Conservation (phyloP, 1,140 invertebrate genomes). For the Aphidius gifuensis region DNA sequence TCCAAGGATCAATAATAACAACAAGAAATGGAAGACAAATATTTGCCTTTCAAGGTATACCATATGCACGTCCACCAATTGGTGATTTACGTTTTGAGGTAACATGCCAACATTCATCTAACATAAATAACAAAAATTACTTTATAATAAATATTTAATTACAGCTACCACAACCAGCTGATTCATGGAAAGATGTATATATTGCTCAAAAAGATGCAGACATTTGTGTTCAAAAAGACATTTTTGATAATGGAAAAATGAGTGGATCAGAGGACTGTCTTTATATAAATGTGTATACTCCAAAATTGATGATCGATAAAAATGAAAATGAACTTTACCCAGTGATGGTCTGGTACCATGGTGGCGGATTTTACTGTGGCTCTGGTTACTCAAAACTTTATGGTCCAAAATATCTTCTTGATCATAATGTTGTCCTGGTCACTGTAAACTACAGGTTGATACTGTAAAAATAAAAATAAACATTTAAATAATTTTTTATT, state of each 20-base stretch:
- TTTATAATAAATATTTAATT: neutral
- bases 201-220: slow-evolving; percentile 61
- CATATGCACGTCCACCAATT: slow-evolving; percentile 59
- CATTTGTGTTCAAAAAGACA: slow-evolving; percentile 71
- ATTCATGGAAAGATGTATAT: slow-evolving; percentile 59
- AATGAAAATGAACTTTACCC: slow-evolving; percentile 44
- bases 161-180: slow-evolving; percentile 39
- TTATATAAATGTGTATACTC: slow-evolving; percentile 81
- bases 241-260: slow-evolving; percentile 60
- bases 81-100: slow-evolving; percentile 57
- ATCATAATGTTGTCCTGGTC: slow-evolving; percentile 73
- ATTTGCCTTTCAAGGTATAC: slow-evolving; percentile 56
- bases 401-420: slow-evolving; percentile 70
- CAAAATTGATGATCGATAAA: slow-evolving; percentile 43
- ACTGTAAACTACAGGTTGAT: slow-evolving; percentile 71
- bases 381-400: slow-evolving; percentile 64
- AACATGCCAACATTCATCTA: slow-evolving; percentile 18
- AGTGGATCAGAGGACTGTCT: slow-evolving; percentile 78
- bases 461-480: slow-evolving; percentile 32
- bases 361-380: slow-evolving; percentile 71
- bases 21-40: slow-evolving; percentile 45
- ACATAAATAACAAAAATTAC: neutral
- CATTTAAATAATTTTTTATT: neutral
- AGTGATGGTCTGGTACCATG: slow-evolving; percentile 76
- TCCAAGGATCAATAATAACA: slow-evolving; percentile 42